Percentiles rank a stretch among this genome's conserved stretches.
phyloP scores from a whole-genome alignment of 64 coral and sea anemone species.

The Montipora efflorescens region DNA sequence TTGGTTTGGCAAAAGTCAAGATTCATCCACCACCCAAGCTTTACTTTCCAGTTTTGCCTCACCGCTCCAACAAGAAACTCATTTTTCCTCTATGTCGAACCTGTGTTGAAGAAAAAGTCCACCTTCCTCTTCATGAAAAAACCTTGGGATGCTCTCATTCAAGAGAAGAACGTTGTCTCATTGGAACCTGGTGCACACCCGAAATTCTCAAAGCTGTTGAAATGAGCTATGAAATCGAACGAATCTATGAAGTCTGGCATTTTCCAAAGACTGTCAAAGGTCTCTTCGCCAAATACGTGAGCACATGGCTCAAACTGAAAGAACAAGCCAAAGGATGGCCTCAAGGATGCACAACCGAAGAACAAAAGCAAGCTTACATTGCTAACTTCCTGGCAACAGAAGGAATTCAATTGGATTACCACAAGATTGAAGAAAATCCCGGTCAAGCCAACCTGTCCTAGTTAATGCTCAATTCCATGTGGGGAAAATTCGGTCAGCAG shows the following conservation, averaged over 20 bases:
- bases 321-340: conserved; percentile 43
- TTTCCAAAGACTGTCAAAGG: not conserved
- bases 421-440: not conserved
- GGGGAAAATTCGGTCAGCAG: conserved; percentile 44
- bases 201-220: conserved; percentile 42
- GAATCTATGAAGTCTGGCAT: conserved; percentile 57
- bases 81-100: conserved; percentile 2
- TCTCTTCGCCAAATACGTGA: conserved; percentile 12
- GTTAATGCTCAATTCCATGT: conserved; percentile 43
- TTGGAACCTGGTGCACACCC: not conserved
- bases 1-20: not conserved
- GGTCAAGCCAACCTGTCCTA: conserved; percentile 1
- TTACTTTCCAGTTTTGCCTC: not conserved
- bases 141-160: not conserved
- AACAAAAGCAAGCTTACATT: conserved; percentile 8
- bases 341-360: not conserved
- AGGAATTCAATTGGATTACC: not conserved
- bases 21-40: not conserved
- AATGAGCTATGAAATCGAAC: not conserved
- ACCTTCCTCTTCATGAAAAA: not conserved
- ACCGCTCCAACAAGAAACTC: not conserved
- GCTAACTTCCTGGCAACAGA: not conserved
- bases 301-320: conserved; percentile 52
- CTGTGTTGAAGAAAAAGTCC: not conserved
- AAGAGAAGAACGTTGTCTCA: not conserved